Conservation (phyloP, 2,113 vertebrate species). For the Melospiza georgiana region DNA sequence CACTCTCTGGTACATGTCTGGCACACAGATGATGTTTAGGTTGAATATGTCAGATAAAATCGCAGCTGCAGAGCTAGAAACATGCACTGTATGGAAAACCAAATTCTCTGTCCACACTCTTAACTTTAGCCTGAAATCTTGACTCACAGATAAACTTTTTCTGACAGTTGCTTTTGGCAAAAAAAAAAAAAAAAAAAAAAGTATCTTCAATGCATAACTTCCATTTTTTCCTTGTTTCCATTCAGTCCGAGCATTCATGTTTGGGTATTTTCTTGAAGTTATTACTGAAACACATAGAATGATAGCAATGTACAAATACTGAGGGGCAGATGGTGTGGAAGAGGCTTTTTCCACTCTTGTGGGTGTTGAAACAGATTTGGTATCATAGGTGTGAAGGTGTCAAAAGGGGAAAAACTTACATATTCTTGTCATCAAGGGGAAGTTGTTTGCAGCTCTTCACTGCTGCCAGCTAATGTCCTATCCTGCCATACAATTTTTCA, state of each 20-base stretch:
- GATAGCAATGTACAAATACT: background rate
- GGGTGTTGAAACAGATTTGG: background rate
- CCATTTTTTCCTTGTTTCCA: background rate
- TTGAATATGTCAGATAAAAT: background rate
- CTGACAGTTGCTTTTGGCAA: background rate
- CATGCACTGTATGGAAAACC: background rate
- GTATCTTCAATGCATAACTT: background rate
- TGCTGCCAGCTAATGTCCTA: background rate
- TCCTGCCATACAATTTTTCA: background rate
- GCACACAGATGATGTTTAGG: background rate
- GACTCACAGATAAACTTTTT: background rate
- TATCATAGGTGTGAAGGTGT: background rate
- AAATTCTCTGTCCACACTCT: background rate
- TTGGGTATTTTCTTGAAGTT: background rate
- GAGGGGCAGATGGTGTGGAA: background rate
- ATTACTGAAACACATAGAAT: background rate
- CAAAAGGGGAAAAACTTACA: background rate
- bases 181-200: background rate
- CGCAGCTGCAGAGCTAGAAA: background rate
- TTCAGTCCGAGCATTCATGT: background rate
- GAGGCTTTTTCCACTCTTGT: background rate
- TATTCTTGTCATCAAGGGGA: background rate
- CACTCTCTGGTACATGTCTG: constrained; percentile 3
- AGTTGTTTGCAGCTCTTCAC: background rate
- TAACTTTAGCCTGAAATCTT: background rate